Percentiles rank a stretch among this genome's conserved stretches.
Conservation (phyloP, 2,888 invertebrate genomes). For the Ganaspis brasiliensis region DNA sequence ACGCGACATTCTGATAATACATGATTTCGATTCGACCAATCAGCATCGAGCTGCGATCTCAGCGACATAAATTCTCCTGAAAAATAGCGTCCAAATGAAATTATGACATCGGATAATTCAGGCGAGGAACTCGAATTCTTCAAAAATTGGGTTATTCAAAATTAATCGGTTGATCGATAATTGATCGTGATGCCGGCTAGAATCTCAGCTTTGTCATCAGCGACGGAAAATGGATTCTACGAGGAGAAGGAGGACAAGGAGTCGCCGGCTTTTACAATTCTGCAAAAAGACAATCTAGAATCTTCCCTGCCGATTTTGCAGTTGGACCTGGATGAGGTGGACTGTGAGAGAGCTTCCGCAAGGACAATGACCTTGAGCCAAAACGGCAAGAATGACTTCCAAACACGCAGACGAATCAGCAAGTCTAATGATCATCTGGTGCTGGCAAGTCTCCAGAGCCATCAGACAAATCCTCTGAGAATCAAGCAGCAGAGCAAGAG, state of each 20-base stretch:
- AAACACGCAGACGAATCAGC: conserved; percentile 72
- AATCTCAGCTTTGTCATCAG: conserved; percentile 71
- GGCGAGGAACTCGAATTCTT: too few relatives aligned
- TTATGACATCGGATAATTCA: conserved; percentile 43
- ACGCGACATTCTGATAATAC: conserved; percentile 63
- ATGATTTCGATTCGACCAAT: conserved; percentile 54
- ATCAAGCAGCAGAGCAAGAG: conserved; percentile 79
- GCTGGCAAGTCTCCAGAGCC: conserved; percentile 65
- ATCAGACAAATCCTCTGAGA: conserved; percentile 72
- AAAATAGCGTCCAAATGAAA: conserved; percentile 44
- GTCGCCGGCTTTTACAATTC: conserved; percentile 73
- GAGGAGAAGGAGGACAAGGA: conserved; percentile 63
- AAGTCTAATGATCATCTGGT: conserved; percentile 75
- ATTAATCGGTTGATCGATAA: too few relatives aligned
- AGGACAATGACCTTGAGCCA: conserved; percentile 58
- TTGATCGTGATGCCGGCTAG: conserved; percentile 75
- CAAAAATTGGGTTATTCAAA: too few relatives aligned
- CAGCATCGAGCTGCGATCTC: conserved; percentile 48
- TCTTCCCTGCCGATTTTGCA: conserved; percentile 73
- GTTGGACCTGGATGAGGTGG: conserved; percentile 64
- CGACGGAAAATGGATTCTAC: conserved; percentile 62
- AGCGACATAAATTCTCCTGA: conserved; percentile 54
- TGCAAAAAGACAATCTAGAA: conserved; percentile 73
- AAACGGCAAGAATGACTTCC: conserved; percentile 63
- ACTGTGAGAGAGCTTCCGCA: conserved; percentile 57